Conservation (phyloP, 64 coral and sea anemone species). For the Actinia tenebrosa region DNA sequence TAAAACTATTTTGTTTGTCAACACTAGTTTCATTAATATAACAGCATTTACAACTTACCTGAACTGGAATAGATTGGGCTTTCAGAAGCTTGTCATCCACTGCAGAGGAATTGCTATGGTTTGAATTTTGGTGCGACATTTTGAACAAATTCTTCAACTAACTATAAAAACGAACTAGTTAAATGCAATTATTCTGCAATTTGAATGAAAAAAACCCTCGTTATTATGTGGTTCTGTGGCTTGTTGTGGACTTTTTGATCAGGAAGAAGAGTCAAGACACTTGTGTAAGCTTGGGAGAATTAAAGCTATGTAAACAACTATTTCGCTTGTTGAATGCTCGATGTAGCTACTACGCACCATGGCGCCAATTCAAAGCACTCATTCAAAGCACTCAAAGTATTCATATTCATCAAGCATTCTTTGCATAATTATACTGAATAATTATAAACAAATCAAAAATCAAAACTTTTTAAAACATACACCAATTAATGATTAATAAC, state of each 20-base stretch:
- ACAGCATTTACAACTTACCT: neutral
- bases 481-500: no score
- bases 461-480: neutral
- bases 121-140: neutral
- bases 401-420: neutral
- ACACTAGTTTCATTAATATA: neutral
- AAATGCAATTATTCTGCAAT: neutral
- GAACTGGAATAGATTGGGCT: neutral
- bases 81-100: neutral
- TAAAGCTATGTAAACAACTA: no score
- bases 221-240: no score
- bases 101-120: neutral
- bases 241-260: no score
- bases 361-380: neutral
- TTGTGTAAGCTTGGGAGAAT: no score
- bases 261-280: no score
- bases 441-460: neutral
- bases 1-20: neutral
- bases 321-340: no score
- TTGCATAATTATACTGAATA: neutral
- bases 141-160: neutral
- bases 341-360: neutral
- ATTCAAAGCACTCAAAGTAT: neutral
- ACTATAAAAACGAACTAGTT: neutral
- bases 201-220: no score